phyloP scores from a whole-genome alignment of 2,888 invertebrate genomes.

The Pimpla rufipes region DNA sequence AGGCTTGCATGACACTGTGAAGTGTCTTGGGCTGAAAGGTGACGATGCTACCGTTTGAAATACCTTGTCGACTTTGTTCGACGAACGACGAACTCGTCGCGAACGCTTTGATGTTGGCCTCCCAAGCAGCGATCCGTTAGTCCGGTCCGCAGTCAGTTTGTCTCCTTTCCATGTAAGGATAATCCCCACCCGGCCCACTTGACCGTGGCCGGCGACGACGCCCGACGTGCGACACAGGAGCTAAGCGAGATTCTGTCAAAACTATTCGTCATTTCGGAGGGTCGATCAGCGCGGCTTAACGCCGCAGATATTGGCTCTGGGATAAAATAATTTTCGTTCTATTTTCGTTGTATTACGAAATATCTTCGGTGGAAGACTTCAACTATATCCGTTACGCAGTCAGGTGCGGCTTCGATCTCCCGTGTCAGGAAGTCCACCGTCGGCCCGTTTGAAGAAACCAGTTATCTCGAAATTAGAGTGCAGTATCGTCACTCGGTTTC shows the following conservation, averaged over 20 bases:
- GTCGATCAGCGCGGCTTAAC: not conserved
- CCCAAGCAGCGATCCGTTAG: not conserved
- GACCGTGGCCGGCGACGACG: not conserved
- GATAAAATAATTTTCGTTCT: not conserved
- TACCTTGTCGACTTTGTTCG: conserved; percentile 5
- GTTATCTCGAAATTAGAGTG: not conserved
- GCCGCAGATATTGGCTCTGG: not conserved
- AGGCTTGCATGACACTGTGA: not conserved
- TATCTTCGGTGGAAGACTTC: not conserved
- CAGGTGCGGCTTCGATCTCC: not conserved
- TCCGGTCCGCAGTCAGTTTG: not conserved
- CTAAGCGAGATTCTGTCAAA: conserved; percentile 38
- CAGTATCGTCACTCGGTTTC: not conserved
- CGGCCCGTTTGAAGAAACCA: not conserved
- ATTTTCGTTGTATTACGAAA: not conserved
- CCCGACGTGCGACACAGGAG: not conserved
- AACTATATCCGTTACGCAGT: not conserved
- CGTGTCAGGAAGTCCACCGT: not conserved
- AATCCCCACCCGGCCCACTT: conserved; percentile 26
- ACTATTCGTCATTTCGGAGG: conserved; percentile 13
- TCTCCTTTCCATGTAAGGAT: conserved; percentile 32
- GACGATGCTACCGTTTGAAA: not conserved
- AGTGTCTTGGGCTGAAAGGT: not conserved
- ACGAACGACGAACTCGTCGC: conserved; percentile 4
- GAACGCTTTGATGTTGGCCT: not conserved